Evolutionary conservation across 2,888 invertebrate species (phyloP), one percentile per base, ranked within the genome.

Genomic region (Plagodis pulveraria): DNA sequence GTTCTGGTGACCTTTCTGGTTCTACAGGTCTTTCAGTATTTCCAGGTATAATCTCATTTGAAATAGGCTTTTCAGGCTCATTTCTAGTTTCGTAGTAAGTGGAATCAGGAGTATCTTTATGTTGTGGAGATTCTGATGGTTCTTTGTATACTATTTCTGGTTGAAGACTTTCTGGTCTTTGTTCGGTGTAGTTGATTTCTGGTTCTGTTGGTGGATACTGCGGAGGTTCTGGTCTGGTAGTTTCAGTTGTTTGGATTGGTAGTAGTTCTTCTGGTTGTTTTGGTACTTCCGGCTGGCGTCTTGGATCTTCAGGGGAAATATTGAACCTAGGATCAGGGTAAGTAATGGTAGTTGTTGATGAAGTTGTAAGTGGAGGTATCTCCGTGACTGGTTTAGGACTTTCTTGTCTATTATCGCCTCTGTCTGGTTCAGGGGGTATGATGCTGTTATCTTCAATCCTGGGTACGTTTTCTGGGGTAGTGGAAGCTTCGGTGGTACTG

Each of bases 81-180:
- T 65, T 62, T 62, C 50, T 56, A 0, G 66, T 69, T 43, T 69
- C 66, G 22, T 69, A 69, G 44, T 65, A 69, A 0, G 66, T 68
- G 0, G 51, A 55, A 46, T 69, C 54, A 40, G 61, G 63, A 32
- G 46, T 62, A 9, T 65, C 59, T 53, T 53, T 64, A 11, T 22
- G 36, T 40, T 66, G 52, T 42, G 67, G 64, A 5, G 60, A 35
- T 59, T 65, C 62, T 0, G 64, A 60, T 10, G 62, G 62, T 47
- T 66, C 65, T 41, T 47, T 38, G 45, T 64, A 63, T 6, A 66
- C 58, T 35, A 63, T 66, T 42, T 70, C 68, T 36, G 73, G 69
- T 34, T 61, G 60, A 10, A 61, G 58, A 12, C 51, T 52, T 42
- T 57, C 64, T n/a, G 65, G 55, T 36, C 43, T 38, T 11, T 70